A percentile compares a stretch with the other conserved stretches of the same genome.
Evolutionary conservation across 2,113 vertebrate genomes (phyloP).

Genomic region (Barnardius zonarius): DNA sequence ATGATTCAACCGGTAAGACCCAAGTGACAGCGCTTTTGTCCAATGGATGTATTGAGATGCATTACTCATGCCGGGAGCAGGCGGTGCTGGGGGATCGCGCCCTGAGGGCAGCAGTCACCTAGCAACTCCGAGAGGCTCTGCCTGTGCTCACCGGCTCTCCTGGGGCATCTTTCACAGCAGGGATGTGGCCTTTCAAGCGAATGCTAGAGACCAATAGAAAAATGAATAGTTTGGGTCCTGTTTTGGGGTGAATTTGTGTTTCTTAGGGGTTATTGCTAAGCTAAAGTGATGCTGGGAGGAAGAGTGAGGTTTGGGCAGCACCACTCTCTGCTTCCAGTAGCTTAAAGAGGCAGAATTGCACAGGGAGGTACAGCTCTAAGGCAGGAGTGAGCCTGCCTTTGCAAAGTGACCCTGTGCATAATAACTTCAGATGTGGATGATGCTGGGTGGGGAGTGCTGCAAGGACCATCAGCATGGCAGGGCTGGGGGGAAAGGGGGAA

Average conservation of each 20-base stretch:
- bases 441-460: background rate
- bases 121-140: background rate
- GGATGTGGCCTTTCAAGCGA: background rate
- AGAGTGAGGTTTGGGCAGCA: background rate
- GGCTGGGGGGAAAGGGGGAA: background rate
- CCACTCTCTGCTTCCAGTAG: fast-evolving
- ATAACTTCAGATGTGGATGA: background rate
- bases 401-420: background rate
- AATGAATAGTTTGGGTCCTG: background rate
- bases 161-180: background rate
- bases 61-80: background rate
- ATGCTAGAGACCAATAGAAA: background rate
- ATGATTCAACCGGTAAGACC: background rate
- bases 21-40: background rate
- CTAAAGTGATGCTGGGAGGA: background rate
- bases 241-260: background rate
- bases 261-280: background rate
- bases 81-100: background rate
- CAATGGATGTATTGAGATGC: background rate
- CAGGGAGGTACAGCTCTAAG: background rate
- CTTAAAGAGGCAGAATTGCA: background rate
- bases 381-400: background rate
- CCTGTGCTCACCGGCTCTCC: background rate
- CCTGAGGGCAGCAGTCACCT: background rate
- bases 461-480: background rate